Evolutionary conservation across 2,888 invertebrate species (phyloP).

Genomic region (Aporophyla nigra): DNA sequence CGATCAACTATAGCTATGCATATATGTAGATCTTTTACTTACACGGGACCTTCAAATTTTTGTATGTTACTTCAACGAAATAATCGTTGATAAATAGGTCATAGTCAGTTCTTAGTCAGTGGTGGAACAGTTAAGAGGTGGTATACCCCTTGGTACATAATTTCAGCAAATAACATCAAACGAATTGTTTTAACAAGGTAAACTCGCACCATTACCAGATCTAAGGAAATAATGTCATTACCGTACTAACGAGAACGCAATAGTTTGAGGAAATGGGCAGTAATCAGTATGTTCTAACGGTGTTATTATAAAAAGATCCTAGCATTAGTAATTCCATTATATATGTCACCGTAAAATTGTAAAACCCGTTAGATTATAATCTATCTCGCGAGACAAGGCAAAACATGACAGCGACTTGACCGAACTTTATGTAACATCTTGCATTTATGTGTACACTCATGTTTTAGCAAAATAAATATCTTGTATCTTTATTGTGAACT

Average conservation of each 20-base stretch:
- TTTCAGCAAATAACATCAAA: not conserved
- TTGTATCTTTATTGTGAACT: too few relatives aligned
- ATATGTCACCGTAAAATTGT: too few relatives aligned
- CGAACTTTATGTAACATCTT: too few relatives aligned
- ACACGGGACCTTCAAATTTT: not conserved
- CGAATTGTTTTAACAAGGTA: not conserved
- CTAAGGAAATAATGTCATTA: slow-evolving; percentile 19
- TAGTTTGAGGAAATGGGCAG: slow-evolving; percentile 11
- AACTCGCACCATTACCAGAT: not conserved
- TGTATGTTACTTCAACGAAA: not conserved
- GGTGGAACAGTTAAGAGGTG: not conserved
- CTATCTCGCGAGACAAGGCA: too few relatives aligned
- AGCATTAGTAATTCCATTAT: too few relatives aligned
- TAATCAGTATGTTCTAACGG: not conserved
- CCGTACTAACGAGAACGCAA: not conserved
- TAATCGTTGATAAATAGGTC: not conserved
- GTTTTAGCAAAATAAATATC: too few relatives aligned
- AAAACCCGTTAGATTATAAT: too few relatives aligned
- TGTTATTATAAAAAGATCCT: too few relatives aligned
- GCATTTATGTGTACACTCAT: too few relatives aligned
- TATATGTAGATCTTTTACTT: not conserved
- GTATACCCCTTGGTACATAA: not conserved
- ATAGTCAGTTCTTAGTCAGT: not conserved
- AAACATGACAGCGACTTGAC: too few relatives aligned
- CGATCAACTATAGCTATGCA: not conserved